A percentile compares a stretch with the other conserved stretches of the same genome.
Evolutionary conservation across 2,888 invertebrate species (phyloP).

Genomic region (Formica aserva): DNA sequence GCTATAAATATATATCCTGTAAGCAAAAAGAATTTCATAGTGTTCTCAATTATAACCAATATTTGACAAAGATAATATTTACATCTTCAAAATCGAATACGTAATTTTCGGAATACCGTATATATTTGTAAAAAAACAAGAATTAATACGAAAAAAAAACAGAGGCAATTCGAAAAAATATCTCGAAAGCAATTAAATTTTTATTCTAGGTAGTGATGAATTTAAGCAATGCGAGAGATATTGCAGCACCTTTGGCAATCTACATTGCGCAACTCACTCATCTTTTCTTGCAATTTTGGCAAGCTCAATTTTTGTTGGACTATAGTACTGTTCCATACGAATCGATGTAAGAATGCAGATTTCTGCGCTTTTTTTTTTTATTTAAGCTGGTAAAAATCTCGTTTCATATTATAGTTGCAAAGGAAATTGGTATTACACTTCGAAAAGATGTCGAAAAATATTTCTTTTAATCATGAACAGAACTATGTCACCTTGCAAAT

Average conservation of each 20-base stretch:
- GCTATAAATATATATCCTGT: background rate
- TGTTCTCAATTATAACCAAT: background rate
- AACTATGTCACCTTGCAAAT: constrained; percentile 15
- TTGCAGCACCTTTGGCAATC: constrained; percentile 9
- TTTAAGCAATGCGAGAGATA: background rate
- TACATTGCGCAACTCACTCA: constrained; percentile 26
- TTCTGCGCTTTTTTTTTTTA: background rate
- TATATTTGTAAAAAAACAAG: background rate
- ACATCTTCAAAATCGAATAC: background rate
- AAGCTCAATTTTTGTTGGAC: constrained; percentile 39
- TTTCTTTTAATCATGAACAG: constrained; percentile 28
- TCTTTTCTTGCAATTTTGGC: constrained; percentile 31
- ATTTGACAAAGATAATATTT: background rate
- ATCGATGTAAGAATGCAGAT: constrained; percentile 21
- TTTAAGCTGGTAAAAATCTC: background rate
- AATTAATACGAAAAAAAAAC: background rate
- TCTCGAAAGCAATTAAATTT: background rate
- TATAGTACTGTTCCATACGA: constrained; percentile 19
- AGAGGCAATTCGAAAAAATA: background rate
- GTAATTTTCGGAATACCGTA: background rate
- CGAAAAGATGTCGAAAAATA: constrained; percentile 8
- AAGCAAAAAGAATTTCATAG: background rate
- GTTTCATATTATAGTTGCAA: background rate
- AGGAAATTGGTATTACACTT: constrained; percentile 19
- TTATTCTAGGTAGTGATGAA: constrained; percentile 28